Evolutionary conservation across 1,140 invertebrate genomes (phyloP).

Genomic region (Anthonomus grandis): DNA sequence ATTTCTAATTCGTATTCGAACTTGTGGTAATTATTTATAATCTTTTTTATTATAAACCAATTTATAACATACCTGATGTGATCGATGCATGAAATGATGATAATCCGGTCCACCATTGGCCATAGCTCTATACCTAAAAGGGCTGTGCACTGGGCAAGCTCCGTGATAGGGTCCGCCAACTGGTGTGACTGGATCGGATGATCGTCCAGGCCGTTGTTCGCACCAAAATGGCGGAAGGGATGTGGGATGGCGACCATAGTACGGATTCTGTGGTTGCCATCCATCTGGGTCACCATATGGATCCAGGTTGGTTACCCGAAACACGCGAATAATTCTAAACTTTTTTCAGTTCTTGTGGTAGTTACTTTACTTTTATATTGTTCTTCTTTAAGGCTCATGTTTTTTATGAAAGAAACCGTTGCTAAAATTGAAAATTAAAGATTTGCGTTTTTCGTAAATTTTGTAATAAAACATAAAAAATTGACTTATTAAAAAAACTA

Average conservation of each 20-base stretch:
- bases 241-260: constrained; percentile 32
- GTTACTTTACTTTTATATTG: no score
- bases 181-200: constrained; percentile 46
- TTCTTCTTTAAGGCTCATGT: no score
- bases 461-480: no score
- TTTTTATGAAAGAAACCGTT: no score
- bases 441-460: no score
- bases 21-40: no score
- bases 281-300: constrained; percentile 43
- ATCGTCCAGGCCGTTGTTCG: constrained; percentile 43
- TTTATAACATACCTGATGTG: constrained; percentile 27
- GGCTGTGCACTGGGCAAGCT: constrained; percentile 63
- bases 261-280: constrained; percentile 37
- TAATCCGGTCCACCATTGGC: constrained; percentile 52
- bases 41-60: neutral
- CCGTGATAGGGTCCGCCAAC: constrained; percentile 45
- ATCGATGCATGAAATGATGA: constrained; percentile 25
- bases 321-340: no score
- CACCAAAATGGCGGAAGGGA: constrained; percentile 41
- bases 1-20: no score
- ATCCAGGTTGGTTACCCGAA: constrained; percentile 46
- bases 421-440: no score
- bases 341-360: no score
- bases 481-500: no score
- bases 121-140: constrained; percentile 57